Conservation (phyloP, 2,888 invertebrate genomes). For the Leptura quadrifasciata region DNA sequence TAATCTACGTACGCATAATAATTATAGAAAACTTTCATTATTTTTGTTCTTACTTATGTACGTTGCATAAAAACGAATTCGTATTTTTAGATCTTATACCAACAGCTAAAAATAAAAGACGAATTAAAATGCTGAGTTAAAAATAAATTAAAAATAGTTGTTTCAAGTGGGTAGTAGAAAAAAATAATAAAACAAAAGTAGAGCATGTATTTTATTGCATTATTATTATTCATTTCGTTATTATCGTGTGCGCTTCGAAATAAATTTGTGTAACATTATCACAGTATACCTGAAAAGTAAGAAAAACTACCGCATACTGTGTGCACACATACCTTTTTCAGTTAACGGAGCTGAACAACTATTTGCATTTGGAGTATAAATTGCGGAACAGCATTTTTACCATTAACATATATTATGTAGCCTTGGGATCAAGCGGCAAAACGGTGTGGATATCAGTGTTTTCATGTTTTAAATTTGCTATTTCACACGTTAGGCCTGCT, state of each 20-base stretch:
- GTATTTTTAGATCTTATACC: conserved; percentile 32
- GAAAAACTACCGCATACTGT: conserved; percentile 26
- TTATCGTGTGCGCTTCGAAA: conserved; percentile 26
- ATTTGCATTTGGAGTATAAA: conserved; percentile 33
- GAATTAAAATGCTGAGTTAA: conserved; percentile 34
- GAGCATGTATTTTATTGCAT: conserved; percentile 32
- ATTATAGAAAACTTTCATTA: neutral
- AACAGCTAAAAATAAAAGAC: conserved; percentile 32
- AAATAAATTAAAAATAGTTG: conserved; percentile 29
- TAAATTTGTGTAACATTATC: conserved; percentile 37
- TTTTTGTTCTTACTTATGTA: neutral
- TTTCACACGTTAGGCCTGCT: neutral
- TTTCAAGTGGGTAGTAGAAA: conserved; percentile 12
- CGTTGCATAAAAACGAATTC: conserved; percentile 1
- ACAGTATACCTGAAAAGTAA: conserved; percentile 23
- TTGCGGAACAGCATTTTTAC: neutral
- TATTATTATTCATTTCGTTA: conserved; percentile 44
- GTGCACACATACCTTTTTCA: conserved; percentile 33
- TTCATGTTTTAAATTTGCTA: neutral
- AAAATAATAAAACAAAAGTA: conserved; percentile 30
- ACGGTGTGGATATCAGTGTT: neutral
- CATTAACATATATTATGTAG: neutral
- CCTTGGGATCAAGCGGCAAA: neutral
- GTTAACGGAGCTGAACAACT: conserved; percentile 32
- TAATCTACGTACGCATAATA: too few species aligned